A percentile compares a stretch with the other conserved stretches of the same genome.
phyloP scores from a whole-genome alignment of 2,113 vertebrate genomes.

The Chionis minor region DNA sequence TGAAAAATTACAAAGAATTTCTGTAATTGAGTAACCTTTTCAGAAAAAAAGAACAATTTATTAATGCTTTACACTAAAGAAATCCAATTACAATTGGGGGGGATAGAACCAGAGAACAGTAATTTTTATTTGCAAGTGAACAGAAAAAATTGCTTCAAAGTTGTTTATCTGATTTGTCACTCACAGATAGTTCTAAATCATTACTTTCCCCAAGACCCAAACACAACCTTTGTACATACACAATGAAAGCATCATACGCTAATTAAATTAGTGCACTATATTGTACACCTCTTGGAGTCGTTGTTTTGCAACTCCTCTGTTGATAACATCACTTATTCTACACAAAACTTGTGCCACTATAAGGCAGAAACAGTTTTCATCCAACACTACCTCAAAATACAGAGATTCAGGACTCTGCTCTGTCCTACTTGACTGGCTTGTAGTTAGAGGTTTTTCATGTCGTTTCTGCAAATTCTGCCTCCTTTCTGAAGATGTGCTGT shows the following conservation, averaged over 20 bases:
- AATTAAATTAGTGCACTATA: neutral
- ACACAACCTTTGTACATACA: neutral
- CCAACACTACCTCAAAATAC: constrained; percentile 87
- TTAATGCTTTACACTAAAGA: neutral
- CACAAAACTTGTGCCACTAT: neutral
- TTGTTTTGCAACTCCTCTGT: neutral
- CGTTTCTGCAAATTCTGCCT: constrained; percentile 76
- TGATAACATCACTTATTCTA: neutral
- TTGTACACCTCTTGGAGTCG: neutral
- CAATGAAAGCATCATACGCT: neutral
- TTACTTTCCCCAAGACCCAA: neutral
- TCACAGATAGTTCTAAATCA: neutral
- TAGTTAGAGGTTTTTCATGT: constrained; percentile 69
- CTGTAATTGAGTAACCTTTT: neutral
- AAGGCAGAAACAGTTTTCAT: neutral
- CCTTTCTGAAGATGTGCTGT: constrained; percentile 81
- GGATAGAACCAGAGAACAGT: neutral
- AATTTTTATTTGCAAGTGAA: neutral
- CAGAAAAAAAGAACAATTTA: too few species aligned
- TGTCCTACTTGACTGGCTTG: constrained; percentile 62
- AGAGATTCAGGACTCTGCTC: constrained; percentile 85
- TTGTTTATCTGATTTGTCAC: neutral
- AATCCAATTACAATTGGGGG: neutral
- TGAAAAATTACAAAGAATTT: neutral
- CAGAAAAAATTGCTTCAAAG: neutral